phyloP scores from a whole-genome alignment of 2,113 vertebrate species.

The Baryphthengus martii region DNA sequence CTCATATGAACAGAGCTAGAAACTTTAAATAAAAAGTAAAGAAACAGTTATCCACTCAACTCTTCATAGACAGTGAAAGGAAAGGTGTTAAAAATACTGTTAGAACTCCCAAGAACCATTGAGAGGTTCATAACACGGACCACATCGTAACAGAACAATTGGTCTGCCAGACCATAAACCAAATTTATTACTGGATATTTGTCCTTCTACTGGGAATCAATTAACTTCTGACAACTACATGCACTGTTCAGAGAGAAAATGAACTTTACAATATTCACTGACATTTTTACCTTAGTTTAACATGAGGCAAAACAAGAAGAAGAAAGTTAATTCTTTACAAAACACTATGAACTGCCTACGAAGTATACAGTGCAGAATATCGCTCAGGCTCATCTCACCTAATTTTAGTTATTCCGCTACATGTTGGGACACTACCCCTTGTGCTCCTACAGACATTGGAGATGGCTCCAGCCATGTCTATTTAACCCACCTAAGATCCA shows the following conservation, averaged over 20 bases:
- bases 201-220: background rate
- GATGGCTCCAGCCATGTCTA: background rate
- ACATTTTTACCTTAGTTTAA: background rate
- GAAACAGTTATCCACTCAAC: background rate
- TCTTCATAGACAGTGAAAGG: background rate
- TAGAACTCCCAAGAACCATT: background rate
- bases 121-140: background rate
- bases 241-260: background rate
- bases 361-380: background rate
- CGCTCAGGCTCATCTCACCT: background rate
- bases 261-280: background rate
- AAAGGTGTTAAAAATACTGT: background rate
- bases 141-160: background rate
- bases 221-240: background rate
- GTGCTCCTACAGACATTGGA: background rate
- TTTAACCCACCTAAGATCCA: background rate
- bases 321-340: background rate
- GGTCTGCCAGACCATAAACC: background rate
- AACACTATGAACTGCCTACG: background rate
- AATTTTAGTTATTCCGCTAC: background rate
- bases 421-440: background rate
- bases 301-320: background rate
- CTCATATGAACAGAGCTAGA: background rate
- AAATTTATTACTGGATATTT: background rate
- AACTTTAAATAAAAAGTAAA: background rate